Base-by-base conservation (phyloP, 2,797 vertebrate genomes). In the Zonotrichia albicollis region DNA sequence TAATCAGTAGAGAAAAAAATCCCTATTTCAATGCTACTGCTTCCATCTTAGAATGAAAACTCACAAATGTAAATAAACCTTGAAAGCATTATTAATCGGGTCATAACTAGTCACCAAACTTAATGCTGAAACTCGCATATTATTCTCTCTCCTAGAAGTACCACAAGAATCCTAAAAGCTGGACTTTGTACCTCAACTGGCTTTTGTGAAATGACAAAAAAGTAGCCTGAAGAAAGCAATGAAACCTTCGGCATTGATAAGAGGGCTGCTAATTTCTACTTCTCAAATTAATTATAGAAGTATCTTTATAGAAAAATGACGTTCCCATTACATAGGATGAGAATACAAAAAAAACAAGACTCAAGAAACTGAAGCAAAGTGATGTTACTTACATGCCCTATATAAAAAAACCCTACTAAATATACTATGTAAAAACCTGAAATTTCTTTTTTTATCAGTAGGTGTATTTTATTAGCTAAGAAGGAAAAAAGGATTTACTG, bases 351-450 rank as follows among this genome's bases (percentile, higher is more conserved):
- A 68, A 43, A 0, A 4, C n/a, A 75, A 68, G 30, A 26, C 66
- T 81, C 27, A 78, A 81, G 77, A 78, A 93, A 78, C 40, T 48
- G 54, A 83, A 46, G 43, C 25, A 58, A 60, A 80, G 19, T n/a
- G 36, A 88, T 54, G 19, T 30, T 20, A 57, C 13, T 78, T 91
- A 38, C 27, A 53, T 14, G 10, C 16, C 51, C 50, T 72, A 45
- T 9, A 26, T 29, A 23, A 16, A 57, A 57, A 87, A 78, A n/a
- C 9, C 36, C 55, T 70, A 70, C 8, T 65, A 88, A 58, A 84
- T 18, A 17, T 4, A 45, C 23, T 38, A 42, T 0, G 13, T 45
- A 53, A 74, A 86, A 51, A 3, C 0, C 1, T 4, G 3, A n/a
- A 78, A 21, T 11, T 21, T 13, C 23, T 50, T 53, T 34, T 66